Percentiles rank a stretch among this genome's conserved stretches.
Conservation (phyloP, 2,888 invertebrate species). For the Platynereis dumerilii region DNA sequence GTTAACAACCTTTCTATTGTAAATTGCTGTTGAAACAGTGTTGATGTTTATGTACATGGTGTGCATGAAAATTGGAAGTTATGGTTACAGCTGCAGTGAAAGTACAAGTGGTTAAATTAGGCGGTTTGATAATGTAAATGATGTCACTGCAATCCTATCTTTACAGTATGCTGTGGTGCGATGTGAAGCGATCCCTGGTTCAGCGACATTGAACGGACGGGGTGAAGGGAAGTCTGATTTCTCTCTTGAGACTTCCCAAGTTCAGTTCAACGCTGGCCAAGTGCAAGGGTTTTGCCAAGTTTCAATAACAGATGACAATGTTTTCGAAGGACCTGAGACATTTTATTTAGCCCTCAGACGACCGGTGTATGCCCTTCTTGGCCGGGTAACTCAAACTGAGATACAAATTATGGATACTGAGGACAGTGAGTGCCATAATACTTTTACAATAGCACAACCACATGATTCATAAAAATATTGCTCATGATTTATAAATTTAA, state of each 20-base stretch:
- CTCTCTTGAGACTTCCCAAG: conserved; percentile 36
- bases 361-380: conserved; percentile 51
- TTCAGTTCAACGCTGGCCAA: conserved; percentile 60
- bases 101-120: too few relatives aligned
- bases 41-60: too few relatives aligned
- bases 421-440: conserved; percentile 49
- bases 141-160: too few relatives aligned
- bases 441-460: neutral
- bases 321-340: conserved; percentile 55
- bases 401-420: conserved; percentile 55
- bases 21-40: too few relatives aligned
- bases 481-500: too few relatives aligned
- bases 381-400: conserved; percentile 39
- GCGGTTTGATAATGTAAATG: too few relatives aligned
- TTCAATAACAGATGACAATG: conserved; percentile 55
- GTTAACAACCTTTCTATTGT: too few relatives aligned
- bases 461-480: neutral
- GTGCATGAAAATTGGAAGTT: too few relatives aligned
- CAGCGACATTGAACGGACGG: neutral
- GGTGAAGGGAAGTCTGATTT: neutral
- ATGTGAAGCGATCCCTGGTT: neutral
- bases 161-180: neutral
- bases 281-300: conserved; percentile 52
- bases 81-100: too few relatives aligned
- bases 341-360: conserved; percentile 52